Percentiles rank a stretch among this genome's conserved stretches.
phyloP scores from a whole-genome alignment of 2,113 vertebrate species.

The Erinaceus europaeus region DNA sequence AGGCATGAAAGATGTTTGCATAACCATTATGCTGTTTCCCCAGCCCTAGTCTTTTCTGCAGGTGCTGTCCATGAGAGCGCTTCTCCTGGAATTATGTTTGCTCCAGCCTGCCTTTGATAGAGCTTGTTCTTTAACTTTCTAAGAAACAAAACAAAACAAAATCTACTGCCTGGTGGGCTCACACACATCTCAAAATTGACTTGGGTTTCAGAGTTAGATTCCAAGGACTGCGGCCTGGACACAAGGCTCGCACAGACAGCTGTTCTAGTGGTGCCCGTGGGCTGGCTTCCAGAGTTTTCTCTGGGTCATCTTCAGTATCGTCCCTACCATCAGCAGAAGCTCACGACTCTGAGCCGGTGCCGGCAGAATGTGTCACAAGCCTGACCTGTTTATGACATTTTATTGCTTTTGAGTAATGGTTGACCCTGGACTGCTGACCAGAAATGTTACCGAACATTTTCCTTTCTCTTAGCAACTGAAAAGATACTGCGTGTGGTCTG shows the following conservation, averaged over 20 bases:
- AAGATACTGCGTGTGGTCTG: not conserved
- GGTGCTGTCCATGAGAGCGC: too few relatives aligned
- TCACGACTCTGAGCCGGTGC: not conserved
- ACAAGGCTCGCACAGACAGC: not conserved
- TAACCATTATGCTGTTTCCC: too few relatives aligned
- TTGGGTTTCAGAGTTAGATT: not conserved
- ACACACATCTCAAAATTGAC: not conserved
- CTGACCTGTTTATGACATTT: not conserved
- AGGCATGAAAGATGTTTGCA: too few relatives aligned
- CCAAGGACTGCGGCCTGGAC: not conserved
- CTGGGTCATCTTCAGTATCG: not conserved
- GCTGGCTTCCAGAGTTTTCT: not conserved
- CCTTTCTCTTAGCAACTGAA: too few relatives aligned
- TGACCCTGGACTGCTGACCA: not conserved
- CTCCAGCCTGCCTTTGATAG: not conserved
- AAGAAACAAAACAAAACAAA: too few relatives aligned
- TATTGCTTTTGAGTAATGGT: not conserved
- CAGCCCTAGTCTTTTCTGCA: too few relatives aligned
- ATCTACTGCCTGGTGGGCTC: too few relatives aligned
- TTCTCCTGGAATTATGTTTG: conserved; percentile 23
- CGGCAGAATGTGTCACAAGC: not conserved
- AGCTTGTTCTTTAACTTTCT: not conserved
- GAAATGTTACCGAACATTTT: not conserved
- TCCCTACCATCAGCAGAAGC: not conserved
- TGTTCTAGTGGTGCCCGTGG: not conserved